Evolutionary conservation across 2,797 vertebrate genomes (phyloP).

Genomic region (Garrulus glandarius): DNA sequence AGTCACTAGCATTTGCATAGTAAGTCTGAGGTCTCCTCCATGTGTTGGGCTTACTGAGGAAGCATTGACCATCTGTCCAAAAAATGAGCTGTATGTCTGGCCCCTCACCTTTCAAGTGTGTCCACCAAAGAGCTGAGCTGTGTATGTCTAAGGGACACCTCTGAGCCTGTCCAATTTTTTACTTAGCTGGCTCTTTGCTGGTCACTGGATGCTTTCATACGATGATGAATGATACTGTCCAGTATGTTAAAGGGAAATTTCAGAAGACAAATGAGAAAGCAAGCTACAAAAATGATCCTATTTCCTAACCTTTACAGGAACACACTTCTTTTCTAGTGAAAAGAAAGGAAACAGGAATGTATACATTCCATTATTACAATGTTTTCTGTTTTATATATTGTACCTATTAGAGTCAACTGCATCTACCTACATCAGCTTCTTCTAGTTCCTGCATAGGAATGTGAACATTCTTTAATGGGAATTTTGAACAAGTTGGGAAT

Average conservation of each 20-base stretch:
- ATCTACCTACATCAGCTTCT: neutral
- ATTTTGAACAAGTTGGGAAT: neutral
- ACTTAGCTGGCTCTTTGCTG: neutral
- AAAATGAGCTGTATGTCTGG: neutral
- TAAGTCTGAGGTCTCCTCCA: neutral
- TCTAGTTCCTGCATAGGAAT: neutral
- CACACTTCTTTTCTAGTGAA: neutral
- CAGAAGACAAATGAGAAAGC: neutral
- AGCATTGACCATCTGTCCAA: neutral
- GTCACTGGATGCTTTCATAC: neutral
- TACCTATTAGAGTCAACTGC: neutral
- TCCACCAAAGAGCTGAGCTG: neutral
- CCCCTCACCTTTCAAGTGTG: accelerated
- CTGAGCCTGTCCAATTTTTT: neutral
- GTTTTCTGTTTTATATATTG: neutral
- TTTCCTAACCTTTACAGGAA: neutral
- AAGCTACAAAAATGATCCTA: neutral
- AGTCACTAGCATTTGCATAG: neutral
- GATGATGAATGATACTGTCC: neutral
- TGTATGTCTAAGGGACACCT: neutral
- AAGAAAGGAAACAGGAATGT: neutral
- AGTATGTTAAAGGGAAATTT: neutral
- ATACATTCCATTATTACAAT: neutral
- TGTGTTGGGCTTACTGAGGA: neutral
- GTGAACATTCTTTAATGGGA: neutral